phyloP scores from a whole-genome alignment of 2,797 vertebrate species.

The Paratrypauchen microcephalus region DNA sequence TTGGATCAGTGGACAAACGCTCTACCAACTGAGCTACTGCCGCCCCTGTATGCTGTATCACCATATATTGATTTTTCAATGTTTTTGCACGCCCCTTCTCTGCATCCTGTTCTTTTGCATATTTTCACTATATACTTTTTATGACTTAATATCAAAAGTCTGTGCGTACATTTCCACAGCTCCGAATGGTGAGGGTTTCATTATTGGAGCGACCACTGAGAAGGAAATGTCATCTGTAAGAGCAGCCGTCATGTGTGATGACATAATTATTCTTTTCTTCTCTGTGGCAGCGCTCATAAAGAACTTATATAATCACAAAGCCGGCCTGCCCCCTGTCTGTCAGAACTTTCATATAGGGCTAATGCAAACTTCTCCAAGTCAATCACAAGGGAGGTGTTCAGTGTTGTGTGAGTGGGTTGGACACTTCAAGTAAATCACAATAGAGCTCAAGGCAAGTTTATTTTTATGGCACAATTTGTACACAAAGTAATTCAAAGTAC shows the following conservation, averaged over 20 bases:
- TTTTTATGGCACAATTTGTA: too few relatives aligned
- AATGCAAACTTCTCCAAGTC: background rate
- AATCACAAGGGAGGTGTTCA: background rate
- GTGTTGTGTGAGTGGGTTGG: background rate
- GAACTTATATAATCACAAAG: constrained; percentile 1
- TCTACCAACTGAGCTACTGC: too few relatives aligned
- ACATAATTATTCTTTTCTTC: constrained; percentile 13
- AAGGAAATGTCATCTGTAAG: constrained; percentile 17
- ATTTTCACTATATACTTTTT: too few relatives aligned
- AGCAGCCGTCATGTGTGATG: constrained; percentile 16
- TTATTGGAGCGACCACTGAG: constrained; percentile 15
- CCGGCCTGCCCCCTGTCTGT: background rate
- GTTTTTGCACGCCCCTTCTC: too few relatives aligned
- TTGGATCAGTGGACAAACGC: too few relatives aligned
- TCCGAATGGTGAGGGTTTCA: constrained; percentile 5
- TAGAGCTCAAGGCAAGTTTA: too few relatives aligned
- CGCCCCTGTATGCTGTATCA: too few relatives aligned
- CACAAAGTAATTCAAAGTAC: too few relatives aligned
- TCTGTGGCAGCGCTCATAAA: constrained; percentile 11
- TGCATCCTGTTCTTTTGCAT: background rate
- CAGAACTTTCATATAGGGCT: background rate
- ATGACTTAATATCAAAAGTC: too few relatives aligned
- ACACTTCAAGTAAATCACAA: background rate
- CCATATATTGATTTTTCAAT: too few relatives aligned
- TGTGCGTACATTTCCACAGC: constrained; percentile 7